Conservation (phyloP, 2,113 vertebrate species). For the Podocnemis expansa region DNA sequence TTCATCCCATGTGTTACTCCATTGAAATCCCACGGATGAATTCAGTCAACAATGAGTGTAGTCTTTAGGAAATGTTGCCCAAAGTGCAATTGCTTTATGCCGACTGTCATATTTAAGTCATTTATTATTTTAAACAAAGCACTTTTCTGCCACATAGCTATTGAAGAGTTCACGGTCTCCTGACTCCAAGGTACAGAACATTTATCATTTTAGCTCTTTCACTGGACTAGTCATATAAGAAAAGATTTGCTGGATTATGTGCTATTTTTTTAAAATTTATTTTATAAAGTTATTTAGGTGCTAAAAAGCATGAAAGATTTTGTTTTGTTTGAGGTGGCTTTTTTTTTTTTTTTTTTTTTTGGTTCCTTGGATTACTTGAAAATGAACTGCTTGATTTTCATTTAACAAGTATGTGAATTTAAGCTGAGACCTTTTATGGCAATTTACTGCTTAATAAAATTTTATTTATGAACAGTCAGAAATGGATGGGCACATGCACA, state of each 20-base stretch:
- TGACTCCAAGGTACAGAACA: slow-evolving; percentile 11
- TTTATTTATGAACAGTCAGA: not conserved
- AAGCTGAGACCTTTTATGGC: not conserved
- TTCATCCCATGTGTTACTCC: not conserved
- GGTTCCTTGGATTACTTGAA: not conserved
- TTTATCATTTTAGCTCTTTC: not conserved
- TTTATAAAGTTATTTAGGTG: not conserved
- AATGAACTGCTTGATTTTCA: not conserved
- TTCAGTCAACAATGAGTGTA: not conserved
- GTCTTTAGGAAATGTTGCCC: slow-evolving; percentile 32
- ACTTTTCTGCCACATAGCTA: not conserved
- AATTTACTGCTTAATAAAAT: not conserved
- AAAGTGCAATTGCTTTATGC: slow-evolving; percentile 14
- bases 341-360: too few relatives aligned
- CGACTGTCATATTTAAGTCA: slow-evolving; percentile 13
- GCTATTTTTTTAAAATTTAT: not conserved
- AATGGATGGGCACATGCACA: not conserved
- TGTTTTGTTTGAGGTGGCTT: not conserved
- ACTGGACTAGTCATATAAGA: not conserved
- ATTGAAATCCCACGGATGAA: slow-evolving; percentile 28
- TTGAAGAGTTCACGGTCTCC: slow-evolving; percentile 40
- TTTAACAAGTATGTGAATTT: not conserved
- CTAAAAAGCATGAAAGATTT: not conserved
- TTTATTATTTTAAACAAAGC: slow-evolving; percentile 35
- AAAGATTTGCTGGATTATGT: not conserved